Base-by-base conservation (phyloP, 1,140 invertebrate species). In the Drosophila equinoxialis region DNA sequence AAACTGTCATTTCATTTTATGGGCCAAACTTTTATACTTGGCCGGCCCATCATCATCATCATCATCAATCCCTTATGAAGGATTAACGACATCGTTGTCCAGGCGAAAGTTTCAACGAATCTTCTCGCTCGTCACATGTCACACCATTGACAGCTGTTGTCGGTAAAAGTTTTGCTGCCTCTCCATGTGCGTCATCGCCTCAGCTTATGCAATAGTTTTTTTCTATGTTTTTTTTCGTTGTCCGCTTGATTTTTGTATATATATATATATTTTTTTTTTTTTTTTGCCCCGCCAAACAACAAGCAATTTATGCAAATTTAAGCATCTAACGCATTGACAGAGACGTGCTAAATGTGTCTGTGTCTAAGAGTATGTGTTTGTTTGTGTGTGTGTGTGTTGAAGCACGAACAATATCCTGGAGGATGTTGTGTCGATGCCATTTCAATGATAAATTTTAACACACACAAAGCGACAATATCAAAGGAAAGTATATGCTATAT, bases 41-140 rank as follows among this genome's bases (percentile, higher is more conserved):
- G 11, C 37, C 23, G 58, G 68, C 26, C 61, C 62, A 61, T 68
- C 77, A 84, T 84, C 77, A 85, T 85, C 81, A 85, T 85, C 81
- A 85, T 85, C 81, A 85, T 85, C 81, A 85, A 85, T 85, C 85
- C 45, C 83, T 80, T 85, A 85, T 85, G 81, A 85, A 85, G 81
- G 81, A 85, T 85, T 85, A 85, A 81, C 81, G 81, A 77, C 55
- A 63, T 57, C 69, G 55, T 30, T 69, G 39, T 57, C 68, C 30
- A 69, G 68, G 66, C 74, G 35, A 85, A 85, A 85, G 70, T 85
- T 85, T 74, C 62, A 51, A 39, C 33, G 55, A 23, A n/a, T 30
- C 70, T 41, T 11, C 33, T 17, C 13, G 11, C 30, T 17, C 60
- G 39, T 71, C 78, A 79, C 73, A 85, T 85, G 81, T 80, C 71